Evolutionary conservation across 2,888 invertebrate species (phyloP).

Genomic region (Gymnoscelis rufifasciata): DNA sequence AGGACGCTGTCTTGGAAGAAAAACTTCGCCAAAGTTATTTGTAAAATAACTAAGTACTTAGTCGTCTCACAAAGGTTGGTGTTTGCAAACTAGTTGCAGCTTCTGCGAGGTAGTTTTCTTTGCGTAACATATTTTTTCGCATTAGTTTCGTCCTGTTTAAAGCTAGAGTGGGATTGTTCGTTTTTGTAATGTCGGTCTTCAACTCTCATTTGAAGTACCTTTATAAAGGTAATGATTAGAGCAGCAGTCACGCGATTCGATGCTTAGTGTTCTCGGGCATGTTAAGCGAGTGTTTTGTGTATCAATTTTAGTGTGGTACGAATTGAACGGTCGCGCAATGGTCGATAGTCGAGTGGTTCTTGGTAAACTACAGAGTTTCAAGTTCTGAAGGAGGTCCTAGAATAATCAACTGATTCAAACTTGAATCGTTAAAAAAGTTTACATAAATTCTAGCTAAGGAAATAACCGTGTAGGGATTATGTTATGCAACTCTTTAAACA

Average conservation of each 20-base stretch:
- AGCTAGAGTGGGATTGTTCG: conserved; percentile 23
- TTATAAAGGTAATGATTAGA: conserved; percentile 33
- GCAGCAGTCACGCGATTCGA: conserved; percentile 41
- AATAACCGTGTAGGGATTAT: background rate
- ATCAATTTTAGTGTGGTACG: conserved; percentile 16
- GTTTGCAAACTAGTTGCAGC: conserved; percentile 37
- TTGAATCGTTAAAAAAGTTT: background rate
- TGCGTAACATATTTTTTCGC: conserved; percentile 15
- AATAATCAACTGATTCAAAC: background rate
- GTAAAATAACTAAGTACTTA: conserved; percentile 35
- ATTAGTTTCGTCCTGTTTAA: conserved; percentile 4
- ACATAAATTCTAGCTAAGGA: background rate
- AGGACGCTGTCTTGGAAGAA: conserved; percentile 37
- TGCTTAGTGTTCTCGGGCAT: conserved; percentile 34
- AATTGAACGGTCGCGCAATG: conserved; percentile 17
- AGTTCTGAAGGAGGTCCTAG: conserved; percentile 24
- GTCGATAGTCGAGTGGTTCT: conserved; percentile 29
- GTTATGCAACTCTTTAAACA: too few relatives aligned
- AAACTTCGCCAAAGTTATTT: conserved; percentile 43
- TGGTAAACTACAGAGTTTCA: conserved; percentile 30
- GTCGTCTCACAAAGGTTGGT: conserved; percentile 42
- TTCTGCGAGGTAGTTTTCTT: conserved; percentile 34
- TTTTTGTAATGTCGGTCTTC: conserved; percentile 32
- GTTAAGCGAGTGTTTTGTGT: conserved; percentile 24
- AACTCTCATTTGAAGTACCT: conserved; percentile 32